A percentile compares a stretch with the other conserved stretches of the same genome.
Conservation (phyloP, 2,888 invertebrate genomes). For the Gandaritis pyraliata region DNA sequence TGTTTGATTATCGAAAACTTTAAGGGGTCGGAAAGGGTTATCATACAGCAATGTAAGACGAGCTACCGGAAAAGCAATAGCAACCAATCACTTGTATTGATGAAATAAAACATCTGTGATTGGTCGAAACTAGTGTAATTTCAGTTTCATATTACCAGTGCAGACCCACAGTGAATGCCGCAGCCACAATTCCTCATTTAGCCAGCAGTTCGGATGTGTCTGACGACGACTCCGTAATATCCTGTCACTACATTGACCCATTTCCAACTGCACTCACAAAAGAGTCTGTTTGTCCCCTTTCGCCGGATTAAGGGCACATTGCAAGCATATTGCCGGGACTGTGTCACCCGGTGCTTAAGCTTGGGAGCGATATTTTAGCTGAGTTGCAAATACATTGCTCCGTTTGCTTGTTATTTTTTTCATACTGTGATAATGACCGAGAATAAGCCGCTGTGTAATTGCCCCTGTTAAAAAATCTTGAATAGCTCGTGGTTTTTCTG, state of each 20-base stretch:
- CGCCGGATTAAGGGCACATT: conserved; percentile 35
- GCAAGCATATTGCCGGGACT: conserved; percentile 8
- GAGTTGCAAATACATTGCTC: background rate
- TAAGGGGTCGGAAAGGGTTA: no score
- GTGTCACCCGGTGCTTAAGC: background rate
- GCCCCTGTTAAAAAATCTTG: background rate
- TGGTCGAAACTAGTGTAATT: background rate
- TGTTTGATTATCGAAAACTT: no score
- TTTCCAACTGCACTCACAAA: conserved; percentile 54
- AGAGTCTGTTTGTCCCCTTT: conserved; percentile 49
- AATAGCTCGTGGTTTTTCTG: background rate
- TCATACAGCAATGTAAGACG: no score
- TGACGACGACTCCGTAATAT: conserved; percentile 80
- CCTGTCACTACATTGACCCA: conserved; percentile 73
- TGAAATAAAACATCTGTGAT: background rate
- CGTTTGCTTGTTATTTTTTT: background rate
- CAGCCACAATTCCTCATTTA: conserved; percentile 74
- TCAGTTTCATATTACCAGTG: background rate
- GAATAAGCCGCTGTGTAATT: no score
- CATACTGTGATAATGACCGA: background rate
- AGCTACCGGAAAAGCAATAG: no score
- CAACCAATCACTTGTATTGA: no score
- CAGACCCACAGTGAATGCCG: background rate
- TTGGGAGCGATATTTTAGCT: background rate
- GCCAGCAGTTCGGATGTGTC: conserved; percentile 67